Base-by-base conservation (phyloP, 1,140 invertebrate species). In the Drosophila hydei region DNA sequence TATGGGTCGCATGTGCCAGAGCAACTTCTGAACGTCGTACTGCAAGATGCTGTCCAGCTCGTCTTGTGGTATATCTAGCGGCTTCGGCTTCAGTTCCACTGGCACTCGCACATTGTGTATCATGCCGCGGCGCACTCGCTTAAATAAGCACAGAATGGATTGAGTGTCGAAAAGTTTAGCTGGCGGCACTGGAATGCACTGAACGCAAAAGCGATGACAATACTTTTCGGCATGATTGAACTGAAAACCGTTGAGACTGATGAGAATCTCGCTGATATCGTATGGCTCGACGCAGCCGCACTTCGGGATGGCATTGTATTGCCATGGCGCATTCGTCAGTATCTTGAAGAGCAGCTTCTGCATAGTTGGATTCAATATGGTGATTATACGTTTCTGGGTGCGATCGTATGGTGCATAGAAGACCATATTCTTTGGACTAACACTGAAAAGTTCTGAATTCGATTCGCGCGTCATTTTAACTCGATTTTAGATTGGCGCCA, bases 401-500 rank as follows among this genome's bases (percentile, higher is more conserved):
- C 52, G 60, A 56, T 69, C 11, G 47, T 75, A 87, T 0, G 81
- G 81, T 3, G 83, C 63, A 67, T 81, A 75, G 33, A 85, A 85
- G 4, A 36, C 75, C 48, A 85, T 36, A 7, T 27, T 16, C 27
- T 38, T 25, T 1, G 81, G 81, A 21, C 30, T 67, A 1, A 81
- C 52, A 45, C 59, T 63, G 4, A 81, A 50, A 19, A 62, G 33
- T 0, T 43, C 58, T 8, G 60, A n/a, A 36, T 43, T 14, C 25
- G 38, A 4, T 33, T 52, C 5, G 9, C 16, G 18, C 2, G 23
- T 16, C 52, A 56, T 56, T 11, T 14, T 54, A 2, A n/a, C 38
- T 16, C 38, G 14, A 40, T 40, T 16, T 40, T 40, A 6, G n/a
- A 38, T 38, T n/a, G n/a, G 2, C 36, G 14, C n/a, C 14, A 19